phyloP scores from a whole-genome alignment of 2,113 vertebrate species.

The Bothrops jararaca region DNA sequence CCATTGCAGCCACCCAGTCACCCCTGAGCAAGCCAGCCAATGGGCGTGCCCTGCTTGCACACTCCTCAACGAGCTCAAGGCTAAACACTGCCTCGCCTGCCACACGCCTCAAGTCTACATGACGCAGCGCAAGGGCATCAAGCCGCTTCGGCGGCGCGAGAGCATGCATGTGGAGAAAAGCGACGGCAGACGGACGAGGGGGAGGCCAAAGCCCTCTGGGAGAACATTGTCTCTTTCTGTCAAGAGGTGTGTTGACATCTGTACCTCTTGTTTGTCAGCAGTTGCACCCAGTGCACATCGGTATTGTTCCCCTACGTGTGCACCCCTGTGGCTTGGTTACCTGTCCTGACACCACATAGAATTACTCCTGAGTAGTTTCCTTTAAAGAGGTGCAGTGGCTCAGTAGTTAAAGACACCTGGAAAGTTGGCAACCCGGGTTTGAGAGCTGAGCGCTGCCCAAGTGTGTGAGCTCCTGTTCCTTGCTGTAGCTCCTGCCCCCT shows the following conservation, averaged over 20 bases:
- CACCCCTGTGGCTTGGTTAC: background rate
- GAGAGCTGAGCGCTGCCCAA: background rate
- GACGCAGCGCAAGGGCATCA: conserved; percentile 76
- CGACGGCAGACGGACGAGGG: conserved; percentile 90
- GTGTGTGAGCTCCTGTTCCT: background rate
- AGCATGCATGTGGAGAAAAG: conserved; percentile 94
- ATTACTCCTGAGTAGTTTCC: background rate
- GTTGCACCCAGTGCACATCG: too few species aligned
- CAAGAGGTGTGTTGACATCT: conserved; percentile 80
- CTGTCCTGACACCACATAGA: background rate
- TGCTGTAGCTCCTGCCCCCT: background rate
- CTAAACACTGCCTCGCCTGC: conserved; percentile 90
- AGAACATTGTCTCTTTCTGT: conserved; percentile 95
- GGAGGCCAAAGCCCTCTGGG: conserved; percentile 95
- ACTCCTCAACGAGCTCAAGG: conserved; percentile 82
- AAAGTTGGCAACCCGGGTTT: background rate
- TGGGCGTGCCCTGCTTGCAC: conserved; percentile 95
- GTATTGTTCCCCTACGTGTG: background rate
- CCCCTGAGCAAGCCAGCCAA: conserved; percentile 69
- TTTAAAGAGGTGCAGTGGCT: background rate
- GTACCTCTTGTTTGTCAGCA: background rate
- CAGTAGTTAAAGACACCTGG: too few species aligned
- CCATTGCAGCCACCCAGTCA: conserved; percentile 40
- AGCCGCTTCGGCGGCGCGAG: conserved; percentile 85
- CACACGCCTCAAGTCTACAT: conserved; percentile 90